Percentiles rank a stretch among this genome's conserved stretches.
These are phyloP conservation scores for Catonia carolina DNA, from an alignment of 2,888 invertebrate genomes.

Conservation along the genomic window DNA sequence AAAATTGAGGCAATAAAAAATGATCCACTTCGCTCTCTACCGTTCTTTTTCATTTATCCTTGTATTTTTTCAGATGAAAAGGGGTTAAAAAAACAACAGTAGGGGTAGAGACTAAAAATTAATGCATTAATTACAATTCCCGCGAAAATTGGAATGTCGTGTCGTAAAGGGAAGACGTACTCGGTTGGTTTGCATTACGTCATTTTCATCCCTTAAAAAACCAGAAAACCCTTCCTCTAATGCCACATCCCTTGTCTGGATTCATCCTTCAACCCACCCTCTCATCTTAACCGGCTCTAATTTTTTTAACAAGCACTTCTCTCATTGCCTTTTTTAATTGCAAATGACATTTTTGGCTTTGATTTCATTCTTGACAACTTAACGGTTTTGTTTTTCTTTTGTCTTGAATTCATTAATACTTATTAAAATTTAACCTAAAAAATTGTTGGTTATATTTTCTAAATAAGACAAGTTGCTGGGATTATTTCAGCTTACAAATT, in stretches of 20 bases:
- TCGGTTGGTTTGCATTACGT: too few relatives aligned
- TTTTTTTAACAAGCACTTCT: neutral
- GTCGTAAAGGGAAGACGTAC: conserved; percentile 21
- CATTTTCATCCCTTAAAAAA: too few relatives aligned
- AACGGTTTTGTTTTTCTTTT: neutral
- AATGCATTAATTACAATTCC: conserved; percentile 39
- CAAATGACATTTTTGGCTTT: conserved; percentile 22
- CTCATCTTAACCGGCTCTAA: neutral
- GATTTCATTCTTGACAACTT: too few relatives aligned
- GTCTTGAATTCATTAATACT: too few relatives aligned
- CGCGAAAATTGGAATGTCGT: conserved; percentile 36
- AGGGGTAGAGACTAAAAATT: conserved; percentile 31
- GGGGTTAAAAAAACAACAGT: conserved; percentile 22
- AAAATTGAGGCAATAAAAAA: too few relatives aligned
- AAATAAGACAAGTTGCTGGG: too few relatives aligned
- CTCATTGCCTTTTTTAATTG: conserved; percentile 21
- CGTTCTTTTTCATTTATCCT: too few relatives aligned
- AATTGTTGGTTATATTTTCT: too few relatives aligned
- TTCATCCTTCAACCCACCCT: conserved; percentile 43
- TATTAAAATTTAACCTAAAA: too few relatives aligned
- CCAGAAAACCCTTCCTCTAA: conserved; percentile 3
- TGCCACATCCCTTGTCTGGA: conserved; percentile 39
- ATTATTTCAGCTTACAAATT: too few relatives aligned
- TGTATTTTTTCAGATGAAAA: neutral
- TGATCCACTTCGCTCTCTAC: too few relatives aligned